phyloP scores from a whole-genome alignment of 2,113 vertebrate genomes.

The Percopsis transmontana region DNA sequence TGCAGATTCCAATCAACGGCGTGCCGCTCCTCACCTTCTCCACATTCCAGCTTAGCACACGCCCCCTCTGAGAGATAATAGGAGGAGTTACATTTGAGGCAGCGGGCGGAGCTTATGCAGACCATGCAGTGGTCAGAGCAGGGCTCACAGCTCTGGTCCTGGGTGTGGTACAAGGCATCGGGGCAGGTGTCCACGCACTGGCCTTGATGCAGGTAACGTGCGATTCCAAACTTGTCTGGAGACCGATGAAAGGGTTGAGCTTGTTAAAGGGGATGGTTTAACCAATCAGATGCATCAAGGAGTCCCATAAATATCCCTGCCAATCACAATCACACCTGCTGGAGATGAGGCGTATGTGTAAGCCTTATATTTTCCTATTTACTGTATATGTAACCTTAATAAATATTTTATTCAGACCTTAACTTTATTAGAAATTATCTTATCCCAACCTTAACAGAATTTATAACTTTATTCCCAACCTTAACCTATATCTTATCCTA shows the following conservation, averaged over 20 bases:
- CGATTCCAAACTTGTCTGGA: slow-evolving; percentile 80
- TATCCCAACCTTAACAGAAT: too few relatives aligned
- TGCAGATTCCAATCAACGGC: background rate
- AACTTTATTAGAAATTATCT: too few relatives aligned
- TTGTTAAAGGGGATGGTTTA: background rate
- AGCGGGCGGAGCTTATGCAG: slow-evolving; percentile 75
- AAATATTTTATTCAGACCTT: too few relatives aligned
- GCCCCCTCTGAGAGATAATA: slow-evolving; percentile 75
- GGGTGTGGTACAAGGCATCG: slow-evolving; percentile 70
- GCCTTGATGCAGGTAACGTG: slow-evolving; percentile 79
- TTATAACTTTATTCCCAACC: too few relatives aligned
- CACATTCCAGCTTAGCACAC: slow-evolving; percentile 81
- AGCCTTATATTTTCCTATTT: too few relatives aligned
- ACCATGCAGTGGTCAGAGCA: slow-evolving; percentile 82
- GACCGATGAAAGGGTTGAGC: background rate
- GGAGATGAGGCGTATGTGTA: too few relatives aligned
- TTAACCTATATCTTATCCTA: too few relatives aligned
- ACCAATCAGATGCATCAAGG: too few relatives aligned
- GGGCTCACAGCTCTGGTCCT: slow-evolving; percentile 70
- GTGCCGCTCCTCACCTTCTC: slow-evolving; percentile 77
- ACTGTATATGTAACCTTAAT: too few relatives aligned
- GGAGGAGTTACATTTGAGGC: slow-evolving; percentile 78
- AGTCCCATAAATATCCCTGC: too few relatives aligned
- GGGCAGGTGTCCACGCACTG: slow-evolving; percentile 84
- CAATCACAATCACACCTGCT: too few relatives aligned